These are phyloP conservation scores for Salvelinus fontinalis DNA, from an alignment of 2,113 vertebrate species.

Conservation along the genomic window DNA sequence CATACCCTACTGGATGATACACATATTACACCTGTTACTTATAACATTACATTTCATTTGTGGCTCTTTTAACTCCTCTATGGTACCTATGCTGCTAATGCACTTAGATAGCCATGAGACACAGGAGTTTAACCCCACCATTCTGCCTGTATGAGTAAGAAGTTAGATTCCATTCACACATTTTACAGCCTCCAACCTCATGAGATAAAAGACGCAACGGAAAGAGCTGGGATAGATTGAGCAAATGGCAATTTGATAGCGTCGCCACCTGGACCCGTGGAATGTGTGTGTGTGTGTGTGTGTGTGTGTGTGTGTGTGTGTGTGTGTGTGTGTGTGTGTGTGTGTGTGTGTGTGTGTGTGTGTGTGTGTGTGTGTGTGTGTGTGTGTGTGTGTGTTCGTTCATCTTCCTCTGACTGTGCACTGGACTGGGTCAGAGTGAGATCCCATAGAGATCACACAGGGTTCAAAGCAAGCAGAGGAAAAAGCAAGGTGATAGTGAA, in stretches of 20 bases:
- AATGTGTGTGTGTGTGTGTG: not conserved
- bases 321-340: too few species aligned
- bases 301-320: too few species aligned
- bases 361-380: too few species aligned
- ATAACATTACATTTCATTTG: not conserved
- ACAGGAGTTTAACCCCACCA: not conserved
- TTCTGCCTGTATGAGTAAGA: not conserved
- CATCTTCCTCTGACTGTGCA: not conserved
- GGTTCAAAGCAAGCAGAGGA: not conserved
- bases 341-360: too few species aligned
- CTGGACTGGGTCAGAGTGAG: too few species aligned
- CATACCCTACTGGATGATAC: too few species aligned
- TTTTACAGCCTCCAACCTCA: not conserved
- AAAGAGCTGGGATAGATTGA: not conserved
- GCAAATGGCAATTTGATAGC: not conserved
- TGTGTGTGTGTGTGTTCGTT: too few species aligned
- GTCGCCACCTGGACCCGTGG: not conserved
- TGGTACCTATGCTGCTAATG: not conserved
- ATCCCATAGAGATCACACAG: not conserved
- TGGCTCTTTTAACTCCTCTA: not conserved
- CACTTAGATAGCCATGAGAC: not conserved
- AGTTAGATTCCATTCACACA: not conserved
- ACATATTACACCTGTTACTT: too few species aligned
- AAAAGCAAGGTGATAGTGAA: not conserved
- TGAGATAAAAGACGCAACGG: not conserved